Base-by-base conservation (phyloP, 2,797 vertebrate genomes). In the Geotrypetes seraphini region DNA sequence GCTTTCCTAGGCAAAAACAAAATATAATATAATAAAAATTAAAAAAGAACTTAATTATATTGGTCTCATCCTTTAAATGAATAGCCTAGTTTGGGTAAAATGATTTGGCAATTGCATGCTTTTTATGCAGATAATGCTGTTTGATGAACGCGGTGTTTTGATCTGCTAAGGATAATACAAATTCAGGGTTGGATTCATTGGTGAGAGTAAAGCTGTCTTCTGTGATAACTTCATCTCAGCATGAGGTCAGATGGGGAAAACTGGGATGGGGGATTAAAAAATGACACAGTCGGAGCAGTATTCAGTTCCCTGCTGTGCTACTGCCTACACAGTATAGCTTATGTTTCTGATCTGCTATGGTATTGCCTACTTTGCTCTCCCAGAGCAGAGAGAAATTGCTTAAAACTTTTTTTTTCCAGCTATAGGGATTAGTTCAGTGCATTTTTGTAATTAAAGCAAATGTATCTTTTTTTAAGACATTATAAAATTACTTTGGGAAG, bases 41-140 rank as follows among this genome's bases (percentile, higher is more conserved):
- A n/a, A 26, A 43, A 69, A 71, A 62, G 62, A 66, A 76, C 75
- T 79, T 78, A 83, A 85, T 85, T 78, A 79, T 78, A 79, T 79
- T 79, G 70, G 78, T 64, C 79, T 73, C 85, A 87, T 81, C 84
- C 86, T 91, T 84, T 90, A 87, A 90, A 84, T 85, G 85, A 90
- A 91, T 87, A 85, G 84, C 84, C 70, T 86, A 83, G 86, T 85
- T 82, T 84, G 81, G 84, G 85, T 86, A 84, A 89, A 89, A 92
- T 92, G 89, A 89, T 86, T 78, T 76, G 83, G 80, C 84, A 86
- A 84, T 90, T 87, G 83, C 81, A 77, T 73, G 86, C 85, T 88
- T 95, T 96, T 96, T 91, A 95, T 93, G 88, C 88, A 90, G 91
- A 97, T 94, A 92, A 95, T 91, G 82, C 87, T 85, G 81, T 91